phyloP scores from a whole-genome alignment of 2,797 vertebrate genomes.

The Paedocypris micromegethes region DNA sequence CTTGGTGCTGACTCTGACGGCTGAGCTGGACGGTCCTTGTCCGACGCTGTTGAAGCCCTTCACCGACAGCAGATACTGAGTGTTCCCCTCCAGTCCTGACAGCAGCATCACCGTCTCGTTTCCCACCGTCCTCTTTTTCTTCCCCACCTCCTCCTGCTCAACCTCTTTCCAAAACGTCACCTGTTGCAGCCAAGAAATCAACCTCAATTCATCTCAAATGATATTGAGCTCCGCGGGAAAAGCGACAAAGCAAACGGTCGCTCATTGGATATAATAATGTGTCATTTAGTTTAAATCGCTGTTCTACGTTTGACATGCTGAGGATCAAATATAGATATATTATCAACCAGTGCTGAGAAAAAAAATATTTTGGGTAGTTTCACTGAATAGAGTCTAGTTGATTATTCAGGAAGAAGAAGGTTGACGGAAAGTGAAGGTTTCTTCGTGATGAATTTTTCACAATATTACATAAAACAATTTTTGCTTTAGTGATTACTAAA shows the following conservation, averaged over 20 bases:
- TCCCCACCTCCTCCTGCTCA: slow-evolving; percentile 82
- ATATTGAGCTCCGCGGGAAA: slow-evolving; percentile 14
- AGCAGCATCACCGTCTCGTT: slow-evolving; percentile 84
- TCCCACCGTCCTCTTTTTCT: slow-evolving; percentile 79
- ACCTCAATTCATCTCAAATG: slow-evolving; percentile 2
- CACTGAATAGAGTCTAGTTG: slow-evolving; percentile 27
- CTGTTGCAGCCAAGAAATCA: slow-evolving; percentile 58
- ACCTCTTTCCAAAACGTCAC: slow-evolving; percentile 87
- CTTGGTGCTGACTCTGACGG: slow-evolving; percentile 77
- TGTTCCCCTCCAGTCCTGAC: slow-evolving; percentile 86
- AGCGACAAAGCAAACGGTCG: slow-evolving; percentile 13
- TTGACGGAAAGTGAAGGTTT: slow-evolving; percentile 10
- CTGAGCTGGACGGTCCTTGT: slow-evolving; percentile 79
- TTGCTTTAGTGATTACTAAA: no score
- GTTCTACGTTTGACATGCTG: slow-evolving; percentile 39
- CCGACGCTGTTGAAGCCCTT: slow-evolving; percentile 92
- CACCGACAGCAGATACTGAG: slow-evolving; percentile 80
- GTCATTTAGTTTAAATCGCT: slow-evolving; percentile 42
- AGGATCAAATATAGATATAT: slow-evolving; percentile 29
- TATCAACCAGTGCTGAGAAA: slow-evolving; percentile 31
- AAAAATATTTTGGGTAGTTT: slow-evolving; percentile 32
- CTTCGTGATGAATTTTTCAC: not conserved
- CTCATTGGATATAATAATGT: slow-evolving; percentile 20
- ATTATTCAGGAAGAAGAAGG: slow-evolving; percentile 25
- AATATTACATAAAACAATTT: not conserved